Evolutionary conservation across 2,797 vertebrate species (phyloP).

Genomic region (Alcedo atthis): DNA sequence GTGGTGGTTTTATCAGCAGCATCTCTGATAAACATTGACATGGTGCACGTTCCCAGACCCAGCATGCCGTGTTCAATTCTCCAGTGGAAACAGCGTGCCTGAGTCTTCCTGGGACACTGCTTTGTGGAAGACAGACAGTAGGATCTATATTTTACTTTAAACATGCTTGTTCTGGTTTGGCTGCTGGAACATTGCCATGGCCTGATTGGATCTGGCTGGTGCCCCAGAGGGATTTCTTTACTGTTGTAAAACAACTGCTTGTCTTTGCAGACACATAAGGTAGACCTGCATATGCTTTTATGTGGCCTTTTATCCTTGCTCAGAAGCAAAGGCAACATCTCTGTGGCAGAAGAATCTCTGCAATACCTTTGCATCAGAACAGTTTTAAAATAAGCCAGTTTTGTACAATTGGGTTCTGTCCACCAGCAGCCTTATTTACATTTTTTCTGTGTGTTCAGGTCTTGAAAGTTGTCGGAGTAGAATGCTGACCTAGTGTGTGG

Average conservation of each 20-base stretch:
- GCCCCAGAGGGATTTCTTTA: neutral
- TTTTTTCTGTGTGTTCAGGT: neutral
- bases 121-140: neutral
- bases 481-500: neutral
- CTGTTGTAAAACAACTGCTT: neutral
- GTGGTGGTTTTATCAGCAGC: neutral
- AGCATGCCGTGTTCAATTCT: neutral
- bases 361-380: neutral
- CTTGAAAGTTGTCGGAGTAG: neutral
- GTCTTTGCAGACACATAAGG: neutral
- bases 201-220: neutral
- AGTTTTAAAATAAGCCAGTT: neutral
- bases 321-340: neutral
- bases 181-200: neutral
- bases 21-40: neutral
- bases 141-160: conserved; percentile 23
- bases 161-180: neutral
- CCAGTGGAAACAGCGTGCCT: accelerated
- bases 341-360: neutral
- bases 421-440: neutral
- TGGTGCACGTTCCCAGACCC: neutral
- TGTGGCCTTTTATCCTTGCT: neutral
- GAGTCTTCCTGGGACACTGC: neutral
- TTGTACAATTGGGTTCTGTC: neutral
- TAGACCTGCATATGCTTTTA: neutral